Conservation (phyloP, 1,140 invertebrate genomes). For the Druon quercuslanigerum region DNA sequence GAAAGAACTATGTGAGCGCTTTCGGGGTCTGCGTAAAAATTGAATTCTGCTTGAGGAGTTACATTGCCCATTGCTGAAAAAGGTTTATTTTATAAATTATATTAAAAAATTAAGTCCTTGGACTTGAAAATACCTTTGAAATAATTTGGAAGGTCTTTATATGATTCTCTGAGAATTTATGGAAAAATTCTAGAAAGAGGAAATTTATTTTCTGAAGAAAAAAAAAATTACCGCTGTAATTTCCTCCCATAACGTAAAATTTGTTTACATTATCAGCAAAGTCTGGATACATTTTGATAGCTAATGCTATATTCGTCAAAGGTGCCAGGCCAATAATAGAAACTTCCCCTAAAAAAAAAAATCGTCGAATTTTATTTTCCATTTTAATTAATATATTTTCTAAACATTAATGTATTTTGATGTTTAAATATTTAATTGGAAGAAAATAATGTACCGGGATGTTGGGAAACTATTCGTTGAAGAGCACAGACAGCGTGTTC, state of each 20-base stretch:
- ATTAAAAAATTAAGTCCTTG: too few species aligned
- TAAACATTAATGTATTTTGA: slow-evolving; percentile 34
- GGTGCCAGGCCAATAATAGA: slow-evolving; percentile 83
- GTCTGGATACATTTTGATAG: slow-evolving; percentile 80
- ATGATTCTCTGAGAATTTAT: slow-evolving; percentile 27
- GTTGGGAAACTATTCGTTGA: slow-evolving; percentile 72
- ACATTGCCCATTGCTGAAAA: slow-evolving; percentile 80
- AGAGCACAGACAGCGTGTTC: slow-evolving; percentile 75
- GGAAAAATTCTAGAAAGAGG: slow-evolving; percentile 22
- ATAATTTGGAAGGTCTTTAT: too few species aligned
- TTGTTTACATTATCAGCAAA: slow-evolving; percentile 80
- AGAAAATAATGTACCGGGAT: slow-evolving; percentile 63
- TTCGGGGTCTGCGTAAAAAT: slow-evolving; percentile 87
- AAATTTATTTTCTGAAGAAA: slow-evolving; percentile 33
- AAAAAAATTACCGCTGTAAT: slow-evolving; percentile 77
- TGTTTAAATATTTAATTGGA: slow-evolving; percentile 22
- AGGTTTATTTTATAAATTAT: not conserved
- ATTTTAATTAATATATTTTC: slow-evolving; percentile 39
- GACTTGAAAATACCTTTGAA: too few species aligned
- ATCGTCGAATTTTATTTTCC: slow-evolving; percentile 33
- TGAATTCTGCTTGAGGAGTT: slow-evolving; percentile 85
- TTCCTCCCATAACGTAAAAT: slow-evolving; percentile 87
- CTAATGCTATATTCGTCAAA: slow-evolving; percentile 86
- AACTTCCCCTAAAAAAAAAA: slow-evolving; percentile 71
- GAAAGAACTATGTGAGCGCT: slow-evolving; percentile 83